phyloP scores from a whole-genome alignment of 2,888 invertebrate genomes.

The Pyralis farinalis region DNA sequence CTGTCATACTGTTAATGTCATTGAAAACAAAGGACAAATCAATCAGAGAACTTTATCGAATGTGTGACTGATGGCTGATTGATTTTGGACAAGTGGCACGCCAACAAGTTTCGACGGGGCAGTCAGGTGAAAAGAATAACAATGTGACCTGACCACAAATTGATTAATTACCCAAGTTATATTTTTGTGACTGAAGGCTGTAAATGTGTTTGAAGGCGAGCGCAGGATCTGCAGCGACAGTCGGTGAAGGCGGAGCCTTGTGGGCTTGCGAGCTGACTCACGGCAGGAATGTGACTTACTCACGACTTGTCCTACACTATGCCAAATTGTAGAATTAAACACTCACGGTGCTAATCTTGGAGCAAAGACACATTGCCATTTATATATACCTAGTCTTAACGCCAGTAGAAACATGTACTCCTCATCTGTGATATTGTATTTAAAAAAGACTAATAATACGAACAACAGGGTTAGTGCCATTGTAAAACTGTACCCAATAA shows the following conservation, averaged over 20 bases:
- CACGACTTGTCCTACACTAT: constrained; percentile 36
- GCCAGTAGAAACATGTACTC: too few relatives aligned
- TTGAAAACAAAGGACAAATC: constrained; percentile 5
- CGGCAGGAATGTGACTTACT: constrained; percentile 47
- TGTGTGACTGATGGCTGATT: constrained; percentile 5
- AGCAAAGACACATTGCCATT: too few relatives aligned
- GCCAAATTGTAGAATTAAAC: too few relatives aligned
- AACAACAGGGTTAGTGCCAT: too few relatives aligned
- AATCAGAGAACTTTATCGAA: neutral
- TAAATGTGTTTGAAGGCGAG: constrained; percentile 38
- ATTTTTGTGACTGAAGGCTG: constrained; percentile 12
- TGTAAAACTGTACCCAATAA: too few relatives aligned
- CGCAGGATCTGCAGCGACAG: constrained; percentile 29
- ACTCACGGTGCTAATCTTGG: too few relatives aligned
- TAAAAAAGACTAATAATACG: too few relatives aligned
- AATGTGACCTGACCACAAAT: constrained; percentile 2
- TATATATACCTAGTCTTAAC: too few relatives aligned
- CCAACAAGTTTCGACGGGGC: neutral
- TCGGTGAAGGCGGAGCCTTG: constrained; percentile 42
- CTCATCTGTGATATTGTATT: too few relatives aligned
- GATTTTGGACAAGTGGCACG: constrained; percentile 4
- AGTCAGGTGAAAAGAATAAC: constrained; percentile 5
- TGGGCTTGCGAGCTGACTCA: constrained; percentile 31
- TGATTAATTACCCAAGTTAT: constrained; percentile 15
- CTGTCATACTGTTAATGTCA: neutral